Evolutionary conservation across 2,888 invertebrate species (phyloP).

Genomic region (Diarsia rubi): DNA sequence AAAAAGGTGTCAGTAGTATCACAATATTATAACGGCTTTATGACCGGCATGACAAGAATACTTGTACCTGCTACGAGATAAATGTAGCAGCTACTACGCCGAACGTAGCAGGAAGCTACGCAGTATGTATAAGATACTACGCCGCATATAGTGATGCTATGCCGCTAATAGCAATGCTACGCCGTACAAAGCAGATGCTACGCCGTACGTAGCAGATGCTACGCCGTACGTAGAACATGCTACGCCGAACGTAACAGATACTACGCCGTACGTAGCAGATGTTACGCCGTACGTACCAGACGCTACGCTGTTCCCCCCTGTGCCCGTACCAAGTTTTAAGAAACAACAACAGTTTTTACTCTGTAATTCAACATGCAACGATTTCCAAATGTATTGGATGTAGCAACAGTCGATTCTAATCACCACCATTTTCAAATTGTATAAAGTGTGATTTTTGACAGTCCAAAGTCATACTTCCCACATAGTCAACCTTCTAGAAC

Average conservation of each 20-base stretch:
- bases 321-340: neutral
- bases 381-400: too few species aligned
- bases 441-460: neutral
- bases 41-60: neutral
- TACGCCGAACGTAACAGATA: neutral
- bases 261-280: neutral
- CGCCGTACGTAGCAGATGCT: neutral
- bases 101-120: too few species aligned
- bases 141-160: neutral
- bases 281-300: neutral
- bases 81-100: neutral
- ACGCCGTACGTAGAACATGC: neutral
- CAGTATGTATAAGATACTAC: too few species aligned
- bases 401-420: neutral
- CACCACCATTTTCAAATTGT: neutral
- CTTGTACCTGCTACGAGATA: too few species aligned
- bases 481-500: neutral
- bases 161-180: too few species aligned
- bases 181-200: neutral
- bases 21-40: neutral
- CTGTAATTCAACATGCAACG: neutral
- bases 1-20: neutral
- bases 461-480: rapidly evolving
- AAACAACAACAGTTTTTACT: neutral
- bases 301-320: neutral